A percentile compares a stretch with the other conserved stretches of the same genome.
Evolutionary conservation across 2,797 vertebrate species (phyloP).

Genomic region (Peromyscus nudipes): DNA sequence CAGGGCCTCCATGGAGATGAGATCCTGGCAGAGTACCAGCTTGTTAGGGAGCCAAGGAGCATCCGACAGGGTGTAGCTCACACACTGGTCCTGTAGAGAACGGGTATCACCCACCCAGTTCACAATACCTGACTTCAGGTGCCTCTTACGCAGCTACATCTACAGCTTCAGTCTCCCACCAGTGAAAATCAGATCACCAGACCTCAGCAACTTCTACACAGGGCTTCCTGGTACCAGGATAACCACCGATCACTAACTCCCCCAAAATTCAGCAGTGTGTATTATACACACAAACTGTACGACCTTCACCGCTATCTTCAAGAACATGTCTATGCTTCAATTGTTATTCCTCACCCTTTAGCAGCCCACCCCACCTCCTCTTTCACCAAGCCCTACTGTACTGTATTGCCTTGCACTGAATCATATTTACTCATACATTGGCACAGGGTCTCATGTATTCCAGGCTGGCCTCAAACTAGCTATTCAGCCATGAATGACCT

Average conservation of each 20-base stretch:
- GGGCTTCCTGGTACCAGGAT: constrained; percentile 5
- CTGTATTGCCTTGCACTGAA: not conserved
- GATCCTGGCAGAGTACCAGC: not conserved
- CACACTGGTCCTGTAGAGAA: not conserved
- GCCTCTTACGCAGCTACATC: constrained; percentile 11
- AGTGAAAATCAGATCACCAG: constrained; percentile 8
- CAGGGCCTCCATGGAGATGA: constrained; percentile 2
- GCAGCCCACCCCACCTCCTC: not conserved
- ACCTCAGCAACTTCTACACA: not conserved
- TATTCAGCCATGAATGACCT: not conserved
- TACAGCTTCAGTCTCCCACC: not conserved
- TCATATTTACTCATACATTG: not conserved
- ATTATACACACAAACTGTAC: not conserved
- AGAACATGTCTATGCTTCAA: not conserved
- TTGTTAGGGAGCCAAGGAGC: not conserved
- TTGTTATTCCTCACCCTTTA: not conserved
- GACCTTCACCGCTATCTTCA: not conserved
- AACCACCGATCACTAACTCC: not conserved
- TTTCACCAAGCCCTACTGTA: not conserved
- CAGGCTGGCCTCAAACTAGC: not conserved
- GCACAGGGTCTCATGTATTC: not conserved
- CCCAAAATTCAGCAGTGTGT: not conserved
- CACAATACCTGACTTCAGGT: not conserved
- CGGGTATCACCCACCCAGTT: not conserved
- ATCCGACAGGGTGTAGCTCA: not conserved